Evolutionary conservation across 2,113 vertebrate species (phyloP).

Genomic region (Spilogale gracilis): DNA sequence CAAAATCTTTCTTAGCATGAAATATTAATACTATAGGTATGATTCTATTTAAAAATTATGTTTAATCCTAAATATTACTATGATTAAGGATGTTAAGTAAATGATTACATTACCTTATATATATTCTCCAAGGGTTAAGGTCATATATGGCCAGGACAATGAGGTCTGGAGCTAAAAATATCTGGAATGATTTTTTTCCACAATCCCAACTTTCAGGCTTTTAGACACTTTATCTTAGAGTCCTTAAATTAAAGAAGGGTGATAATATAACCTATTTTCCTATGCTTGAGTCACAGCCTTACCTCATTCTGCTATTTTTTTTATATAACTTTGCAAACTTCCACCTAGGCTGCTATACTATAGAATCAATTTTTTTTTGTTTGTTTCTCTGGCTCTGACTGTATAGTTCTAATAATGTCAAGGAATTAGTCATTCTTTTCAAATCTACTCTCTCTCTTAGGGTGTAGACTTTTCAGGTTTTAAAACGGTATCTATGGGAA

Average conservation of each 20-base stretch:
- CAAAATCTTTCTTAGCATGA: background rate
- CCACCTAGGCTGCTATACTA: background rate
- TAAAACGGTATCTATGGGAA: background rate
- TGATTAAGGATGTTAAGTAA: background rate
- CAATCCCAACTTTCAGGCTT: background rate
- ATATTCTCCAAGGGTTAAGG: background rate
- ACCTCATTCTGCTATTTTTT: background rate
- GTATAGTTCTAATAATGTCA: background rate
- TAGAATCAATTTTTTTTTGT: background rate
- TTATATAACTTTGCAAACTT: background rate
- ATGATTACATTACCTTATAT: background rate
- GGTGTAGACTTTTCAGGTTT: background rate
- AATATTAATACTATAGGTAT: background rate
- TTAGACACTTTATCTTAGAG: background rate
- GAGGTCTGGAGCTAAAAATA: background rate
- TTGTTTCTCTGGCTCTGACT: background rate
- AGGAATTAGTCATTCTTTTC: background rate
- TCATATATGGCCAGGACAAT: background rate
- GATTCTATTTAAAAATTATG: background rate
- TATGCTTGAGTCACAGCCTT: background rate
- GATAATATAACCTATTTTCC: background rate
- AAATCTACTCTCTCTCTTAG: background rate
- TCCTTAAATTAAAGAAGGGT: background rate
- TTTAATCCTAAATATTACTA: slow-evolving; percentile 10
- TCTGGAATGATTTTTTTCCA: slow-evolving; percentile 32